Percentiles rank a stretch among this genome's conserved stretches.
These are phyloP conservation scores for Tragelaphus scriptus DNA, from an alignment of 2,113 vertebrate genomes.

Conservation along the genomic window DNA sequence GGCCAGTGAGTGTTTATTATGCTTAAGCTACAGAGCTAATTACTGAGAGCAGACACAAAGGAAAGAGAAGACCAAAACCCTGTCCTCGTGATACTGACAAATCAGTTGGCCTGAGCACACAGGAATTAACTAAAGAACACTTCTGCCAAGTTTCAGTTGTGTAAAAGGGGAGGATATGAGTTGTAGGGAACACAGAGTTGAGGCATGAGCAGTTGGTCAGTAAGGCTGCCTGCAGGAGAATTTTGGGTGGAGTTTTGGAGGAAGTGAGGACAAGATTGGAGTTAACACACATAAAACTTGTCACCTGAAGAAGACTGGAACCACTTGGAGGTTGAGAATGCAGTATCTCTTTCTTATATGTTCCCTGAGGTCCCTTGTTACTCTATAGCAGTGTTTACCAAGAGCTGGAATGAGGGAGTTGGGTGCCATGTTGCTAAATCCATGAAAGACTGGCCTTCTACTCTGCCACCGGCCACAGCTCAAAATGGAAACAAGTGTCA, in stretches of 20 bases:
- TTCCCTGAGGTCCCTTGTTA: background rate
- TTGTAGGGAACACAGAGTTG: conserved; percentile 20
- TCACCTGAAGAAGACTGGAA: background rate
- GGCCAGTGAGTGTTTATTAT: conserved; percentile 16
- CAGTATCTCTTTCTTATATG: background rate
- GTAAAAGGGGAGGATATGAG: conserved; percentile 31
- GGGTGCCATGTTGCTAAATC: background rate
- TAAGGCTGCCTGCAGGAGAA: background rate
- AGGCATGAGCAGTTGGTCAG: background rate
- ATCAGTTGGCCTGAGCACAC: conserved; percentile 39
- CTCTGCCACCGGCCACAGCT: background rate
- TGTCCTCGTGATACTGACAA: conserved; percentile 47
- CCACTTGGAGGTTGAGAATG: background rate
- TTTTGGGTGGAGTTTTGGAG: background rate
- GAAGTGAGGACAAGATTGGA: background rate
- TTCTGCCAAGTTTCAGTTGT: conserved; percentile 48
- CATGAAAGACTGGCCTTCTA: background rate
- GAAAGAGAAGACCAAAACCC: background rate
- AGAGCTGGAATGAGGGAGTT: background rate
- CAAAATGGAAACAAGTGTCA: background rate
- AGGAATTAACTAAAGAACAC: background rate
- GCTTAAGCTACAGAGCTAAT: conserved; percentile 31
- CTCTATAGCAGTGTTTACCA: background rate
- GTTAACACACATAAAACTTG: background rate
- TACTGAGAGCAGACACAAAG: conserved; percentile 13